Percentiles rank a stretch among this genome's conserved stretches.
phyloP scores from a whole-genome alignment of 2,113 vertebrate species.

The Eurystomus gularis region DNA sequence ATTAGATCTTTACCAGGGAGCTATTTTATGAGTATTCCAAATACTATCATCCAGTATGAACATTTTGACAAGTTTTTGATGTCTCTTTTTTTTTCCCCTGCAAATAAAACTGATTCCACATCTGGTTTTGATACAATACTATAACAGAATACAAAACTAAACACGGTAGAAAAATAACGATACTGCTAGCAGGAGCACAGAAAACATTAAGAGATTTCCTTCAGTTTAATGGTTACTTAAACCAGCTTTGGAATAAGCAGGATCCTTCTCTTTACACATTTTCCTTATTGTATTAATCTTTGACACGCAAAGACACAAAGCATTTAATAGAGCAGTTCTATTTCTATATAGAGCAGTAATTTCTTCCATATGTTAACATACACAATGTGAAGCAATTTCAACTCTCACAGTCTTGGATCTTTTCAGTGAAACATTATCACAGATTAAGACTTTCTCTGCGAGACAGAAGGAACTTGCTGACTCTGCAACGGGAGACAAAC shows the following conservation, averaged over 20 bases:
- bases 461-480: constrained; percentile 62
- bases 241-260: constrained; percentile 11
- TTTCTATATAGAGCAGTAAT: not conserved
- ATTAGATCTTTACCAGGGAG: not conserved
- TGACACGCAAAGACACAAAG: constrained; percentile 54
- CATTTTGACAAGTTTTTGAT: not conserved
- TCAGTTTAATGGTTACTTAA: not conserved
- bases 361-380: constrained; percentile 61
- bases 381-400: constrained; percentile 37
- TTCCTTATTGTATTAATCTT: constrained; percentile 45
- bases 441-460: constrained; percentile 54
- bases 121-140: constrained; percentile 32
- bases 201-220: constrained; percentile 18
- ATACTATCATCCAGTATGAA: not conserved
- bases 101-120: constrained; percentile 9
- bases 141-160: not conserved
- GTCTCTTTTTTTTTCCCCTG: not conserved
- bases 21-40: not conserved
- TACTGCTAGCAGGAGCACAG: constrained; percentile 6
- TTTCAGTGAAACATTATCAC: constrained; percentile 68
- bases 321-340: constrained; percentile 29
- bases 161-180: not conserved
- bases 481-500: constrained; percentile 49
- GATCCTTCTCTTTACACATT: constrained; percentile 27
- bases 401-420: constrained; percentile 49